Evolutionary conservation across 2,113 vertebrate species (phyloP), one percentile per base, ranked within the genome.

Genomic region (Actinemys pallida): DNA sequence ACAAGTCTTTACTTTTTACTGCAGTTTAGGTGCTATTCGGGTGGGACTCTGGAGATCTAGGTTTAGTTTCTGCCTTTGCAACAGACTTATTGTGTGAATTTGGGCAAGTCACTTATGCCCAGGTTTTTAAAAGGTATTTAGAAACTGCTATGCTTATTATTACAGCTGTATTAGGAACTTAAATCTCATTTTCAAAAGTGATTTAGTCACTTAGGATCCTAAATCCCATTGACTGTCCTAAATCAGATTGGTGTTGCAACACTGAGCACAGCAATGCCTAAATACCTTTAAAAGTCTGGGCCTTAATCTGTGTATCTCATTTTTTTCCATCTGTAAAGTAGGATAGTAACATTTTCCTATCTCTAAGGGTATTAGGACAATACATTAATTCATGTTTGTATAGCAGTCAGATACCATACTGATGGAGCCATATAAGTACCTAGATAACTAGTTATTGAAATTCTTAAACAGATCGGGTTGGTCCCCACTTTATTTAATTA

Each of bases 101-200:
- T 0, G 0, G 92, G 4, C 20, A 85, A 72, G 35, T n/a, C 65
- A 39, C n/a, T n/a, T 39, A 39, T n/a, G 12, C 16, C 35, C 35
- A 72, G 8, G 19, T 39, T 69, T 69, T 27, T n/a, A 17, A n/a
- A 56, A 57, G 56, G 53, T 57, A 57, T 57, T 59, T 29, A 31
- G 27, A 59, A 12, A 31, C 29, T 31, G 6, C 57, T 13, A 12
- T 14, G 57, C 27, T 29, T 59, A 59, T 12, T 29, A 59, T 31
- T 59, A 29, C 57, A 31, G 31, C 12, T 7, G 57, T 31, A 13
- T 13, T 29, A 59, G 57, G 57, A 59, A 6, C 11, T 29, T 59
- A 29, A 59, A 59, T 59, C 57, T 59, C 57, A 59, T 59, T 59
- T 59, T 59, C 22, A 31, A 59, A 59, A 54, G 10, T 59, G 27